Percentiles rank a stretch among this genome's conserved stretches.
Conservation (phyloP, 2,113 vertebrate species). For the Pelecanus crispus region DNA sequence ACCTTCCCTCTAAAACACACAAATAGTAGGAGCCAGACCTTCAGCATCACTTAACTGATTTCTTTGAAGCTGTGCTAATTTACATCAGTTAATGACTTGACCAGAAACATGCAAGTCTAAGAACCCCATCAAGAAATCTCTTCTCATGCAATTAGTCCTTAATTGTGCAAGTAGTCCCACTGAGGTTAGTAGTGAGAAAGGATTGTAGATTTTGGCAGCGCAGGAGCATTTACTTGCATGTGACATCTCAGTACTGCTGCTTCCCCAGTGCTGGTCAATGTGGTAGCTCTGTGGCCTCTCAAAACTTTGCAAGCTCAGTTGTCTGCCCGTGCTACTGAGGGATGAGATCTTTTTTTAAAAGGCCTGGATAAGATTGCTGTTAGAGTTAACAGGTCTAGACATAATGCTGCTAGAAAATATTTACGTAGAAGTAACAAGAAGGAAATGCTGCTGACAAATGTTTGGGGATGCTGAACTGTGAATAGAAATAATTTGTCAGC, state of each 20-base stretch:
- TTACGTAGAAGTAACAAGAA: not conserved
- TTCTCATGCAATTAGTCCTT: not conserved
- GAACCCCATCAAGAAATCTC: not conserved
- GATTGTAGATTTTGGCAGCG: not conserved
- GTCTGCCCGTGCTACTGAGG: not conserved
- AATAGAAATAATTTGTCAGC: not conserved
- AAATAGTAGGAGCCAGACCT: not conserved
- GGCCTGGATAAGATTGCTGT: not conserved
- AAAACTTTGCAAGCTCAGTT: not conserved
- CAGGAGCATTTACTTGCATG: not conserved
- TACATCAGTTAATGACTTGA: not conserved
- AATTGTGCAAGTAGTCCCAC: not conserved
- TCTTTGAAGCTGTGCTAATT: slow-evolving; percentile 1
- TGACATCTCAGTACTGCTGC: not conserved
- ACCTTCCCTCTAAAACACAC: not conserved
- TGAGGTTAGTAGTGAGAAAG: not conserved
- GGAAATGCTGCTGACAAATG: not conserved
- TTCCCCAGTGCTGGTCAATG: not conserved
- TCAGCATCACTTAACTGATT: not conserved
- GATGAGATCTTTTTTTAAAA: not conserved
- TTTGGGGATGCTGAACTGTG: not conserved
- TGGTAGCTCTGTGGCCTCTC: not conserved
- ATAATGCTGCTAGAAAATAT: not conserved
- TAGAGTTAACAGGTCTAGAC: not conserved
- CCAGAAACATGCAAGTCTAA: not conserved